These are phyloP conservation scores for Gryon sp. DNA, from an alignment of 1,140 invertebrate species.

Conservation along the genomic window DNA sequence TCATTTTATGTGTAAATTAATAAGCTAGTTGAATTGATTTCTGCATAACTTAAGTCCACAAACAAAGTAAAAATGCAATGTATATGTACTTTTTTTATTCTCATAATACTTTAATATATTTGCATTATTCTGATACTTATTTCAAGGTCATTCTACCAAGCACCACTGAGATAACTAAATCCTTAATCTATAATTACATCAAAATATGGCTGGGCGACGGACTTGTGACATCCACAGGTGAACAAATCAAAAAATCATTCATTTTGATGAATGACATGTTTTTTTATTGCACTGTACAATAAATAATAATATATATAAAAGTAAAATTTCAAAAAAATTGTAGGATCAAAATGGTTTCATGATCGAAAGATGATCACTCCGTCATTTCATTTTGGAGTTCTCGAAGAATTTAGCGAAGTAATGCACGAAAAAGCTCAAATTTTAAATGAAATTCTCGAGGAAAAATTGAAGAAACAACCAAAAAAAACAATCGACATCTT, in stretches of 20 bases:
- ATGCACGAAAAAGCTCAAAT: slow-evolving; percentile 87
- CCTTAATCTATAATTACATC: slow-evolving; percentile 82
- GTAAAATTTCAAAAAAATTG: too few species aligned
- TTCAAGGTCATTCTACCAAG: slow-evolving; percentile 69
- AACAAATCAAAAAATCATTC: too few species aligned
- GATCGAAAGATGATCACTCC: slow-evolving; percentile 91
- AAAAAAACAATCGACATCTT: slow-evolving; percentile 82
- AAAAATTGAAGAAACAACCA: slow-evolving; percentile 72
- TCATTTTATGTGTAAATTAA: too few species aligned
- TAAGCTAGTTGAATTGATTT: too few species aligned
- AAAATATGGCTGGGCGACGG: slow-evolving; percentile 85
- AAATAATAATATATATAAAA: too few species aligned
- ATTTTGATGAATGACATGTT: too few species aligned
- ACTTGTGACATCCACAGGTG: slow-evolving; percentile 83
- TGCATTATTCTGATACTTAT: slow-evolving; percentile 17
- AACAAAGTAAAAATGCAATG: too few species aligned
- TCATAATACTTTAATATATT: not conserved
- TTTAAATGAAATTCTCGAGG: slow-evolving; percentile 79
- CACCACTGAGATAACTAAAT: slow-evolving; percentile 83
- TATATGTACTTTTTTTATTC: not conserved
- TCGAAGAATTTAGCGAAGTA: slow-evolving; percentile 87
- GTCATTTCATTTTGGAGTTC: slow-evolving; percentile 92
- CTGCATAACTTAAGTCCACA: too few species aligned
- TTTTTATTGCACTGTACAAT: too few species aligned
- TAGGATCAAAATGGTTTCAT: slow-evolving; percentile 88